phyloP scores from a whole-genome alignment of 2,888 invertebrate species.

The Caenorhabditis zanzibari region DNA sequence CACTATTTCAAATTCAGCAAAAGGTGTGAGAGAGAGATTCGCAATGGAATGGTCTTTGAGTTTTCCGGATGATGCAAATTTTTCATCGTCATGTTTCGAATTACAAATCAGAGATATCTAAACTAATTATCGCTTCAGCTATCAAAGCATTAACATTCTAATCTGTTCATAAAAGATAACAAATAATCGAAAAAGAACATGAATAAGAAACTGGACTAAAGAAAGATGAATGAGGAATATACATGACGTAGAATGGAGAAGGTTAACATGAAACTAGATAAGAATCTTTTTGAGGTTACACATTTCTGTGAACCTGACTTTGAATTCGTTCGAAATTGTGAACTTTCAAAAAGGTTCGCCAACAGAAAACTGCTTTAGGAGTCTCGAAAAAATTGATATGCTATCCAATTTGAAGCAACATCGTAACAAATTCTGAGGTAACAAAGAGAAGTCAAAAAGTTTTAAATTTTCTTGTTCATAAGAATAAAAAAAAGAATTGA shows the following conservation, averaged over 20 bases:
- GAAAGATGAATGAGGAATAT: not conserved
- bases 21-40: conserved; percentile 47
- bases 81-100: conserved; percentile 7
- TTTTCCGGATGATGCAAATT: conserved; percentile 51
- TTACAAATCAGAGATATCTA: not conserved
- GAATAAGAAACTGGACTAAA: not conserved
- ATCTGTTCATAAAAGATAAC: not conserved
- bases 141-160: too few relatives aligned
- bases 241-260: conserved; percentile 17
- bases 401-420: too few relatives aligned
- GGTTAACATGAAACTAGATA: conserved; percentile 17
- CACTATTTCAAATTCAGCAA: conserved; percentile 36
- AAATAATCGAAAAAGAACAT: conserved; percentile 1
- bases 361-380: too few relatives aligned
- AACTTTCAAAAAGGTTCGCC: too few relatives aligned
- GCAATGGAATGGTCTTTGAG: conserved; percentile 51
- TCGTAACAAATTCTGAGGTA: too few relatives aligned
- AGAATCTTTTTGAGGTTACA: conserved; percentile 9
- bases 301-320: not conserved
- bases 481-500: too few relatives aligned
- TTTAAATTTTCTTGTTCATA: not conserved
- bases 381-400: too few relatives aligned
- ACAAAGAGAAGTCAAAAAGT: too few relatives aligned
- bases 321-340: not conserved
- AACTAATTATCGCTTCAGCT: too few relatives aligned